Evolutionary conservation across 2,888 invertebrate species (phyloP).

Genomic region (Vandiemenella viatica): DNA sequence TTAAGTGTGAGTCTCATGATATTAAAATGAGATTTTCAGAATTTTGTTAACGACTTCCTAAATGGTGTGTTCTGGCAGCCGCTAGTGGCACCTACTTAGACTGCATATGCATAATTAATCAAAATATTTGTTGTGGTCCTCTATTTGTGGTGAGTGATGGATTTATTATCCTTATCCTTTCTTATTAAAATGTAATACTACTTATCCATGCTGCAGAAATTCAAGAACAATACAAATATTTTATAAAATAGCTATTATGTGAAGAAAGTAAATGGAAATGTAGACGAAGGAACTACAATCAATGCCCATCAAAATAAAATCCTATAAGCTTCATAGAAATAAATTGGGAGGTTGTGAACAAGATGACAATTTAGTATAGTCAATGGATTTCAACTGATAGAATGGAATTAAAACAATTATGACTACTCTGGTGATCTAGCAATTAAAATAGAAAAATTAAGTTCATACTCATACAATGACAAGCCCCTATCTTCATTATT

Average conservation of each 20-base stretch:
- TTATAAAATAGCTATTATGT: neutral
- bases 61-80: neutral
- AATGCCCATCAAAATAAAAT: neutral
- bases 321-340: neutral
- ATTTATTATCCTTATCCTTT: no score
- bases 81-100: neutral
- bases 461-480: neutral
- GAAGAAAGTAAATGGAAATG: neutral
- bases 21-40: no score
- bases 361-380: neutral
- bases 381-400: slow-evolving; percentile 2
- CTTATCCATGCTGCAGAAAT: neutral
- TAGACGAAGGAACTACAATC: neutral
- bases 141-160: no score
- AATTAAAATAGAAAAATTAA: neutral
- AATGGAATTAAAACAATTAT: neutral
- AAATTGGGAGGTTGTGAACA: neutral
- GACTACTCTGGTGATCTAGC: neutral
- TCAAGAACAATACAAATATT: neutral
- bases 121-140: no score
- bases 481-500: neutral
- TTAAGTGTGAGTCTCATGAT: neutral
- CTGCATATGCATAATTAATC: neutral
- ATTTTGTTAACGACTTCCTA: neutral
- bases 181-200: no score